Conservation (phyloP, 2,113 vertebrate species). For the Damaliscus lunatus region DNA sequence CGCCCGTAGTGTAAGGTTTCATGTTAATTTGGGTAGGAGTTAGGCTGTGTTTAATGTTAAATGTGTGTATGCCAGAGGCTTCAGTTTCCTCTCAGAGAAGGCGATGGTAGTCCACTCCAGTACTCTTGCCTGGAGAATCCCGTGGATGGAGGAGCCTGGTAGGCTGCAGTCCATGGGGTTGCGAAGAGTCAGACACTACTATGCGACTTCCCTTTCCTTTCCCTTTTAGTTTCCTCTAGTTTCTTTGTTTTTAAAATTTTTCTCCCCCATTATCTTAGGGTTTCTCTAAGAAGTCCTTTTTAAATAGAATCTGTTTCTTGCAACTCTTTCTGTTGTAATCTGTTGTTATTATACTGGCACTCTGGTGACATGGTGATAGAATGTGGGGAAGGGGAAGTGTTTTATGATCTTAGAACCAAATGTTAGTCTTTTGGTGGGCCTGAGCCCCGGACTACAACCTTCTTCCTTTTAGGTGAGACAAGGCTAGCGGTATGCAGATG, state of each 20-base stretch:
- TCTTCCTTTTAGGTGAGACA: neutral
- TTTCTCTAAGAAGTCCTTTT: conserved; percentile 30
- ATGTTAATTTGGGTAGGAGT: neutral
- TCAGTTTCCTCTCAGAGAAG: neutral
- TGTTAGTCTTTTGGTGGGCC: neutral
- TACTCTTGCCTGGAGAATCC: no score
- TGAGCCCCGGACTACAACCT: neutral
- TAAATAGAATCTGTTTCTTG: neutral
- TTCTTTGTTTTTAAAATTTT: neutral
- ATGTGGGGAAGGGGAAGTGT: neutral
- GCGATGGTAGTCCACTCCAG: no score
- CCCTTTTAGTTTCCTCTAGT: neutral
- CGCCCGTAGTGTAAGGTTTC: neutral
- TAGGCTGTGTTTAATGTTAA: conserved; percentile 11
- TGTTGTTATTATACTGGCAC: neutral
- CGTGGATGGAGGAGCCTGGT: no score
- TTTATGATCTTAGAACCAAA: neutral
- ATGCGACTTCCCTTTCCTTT: no score
- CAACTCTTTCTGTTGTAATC: neutral
- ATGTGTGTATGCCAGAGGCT: neutral
- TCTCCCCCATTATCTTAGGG: neutral
- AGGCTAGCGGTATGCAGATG: neutral
- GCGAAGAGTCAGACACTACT: no score
- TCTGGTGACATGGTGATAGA: neutral
- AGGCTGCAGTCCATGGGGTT: no score